Conservation (phyloP, 1,140 invertebrate genomes). For the Cyrtorhinus lividipennis region DNA sequence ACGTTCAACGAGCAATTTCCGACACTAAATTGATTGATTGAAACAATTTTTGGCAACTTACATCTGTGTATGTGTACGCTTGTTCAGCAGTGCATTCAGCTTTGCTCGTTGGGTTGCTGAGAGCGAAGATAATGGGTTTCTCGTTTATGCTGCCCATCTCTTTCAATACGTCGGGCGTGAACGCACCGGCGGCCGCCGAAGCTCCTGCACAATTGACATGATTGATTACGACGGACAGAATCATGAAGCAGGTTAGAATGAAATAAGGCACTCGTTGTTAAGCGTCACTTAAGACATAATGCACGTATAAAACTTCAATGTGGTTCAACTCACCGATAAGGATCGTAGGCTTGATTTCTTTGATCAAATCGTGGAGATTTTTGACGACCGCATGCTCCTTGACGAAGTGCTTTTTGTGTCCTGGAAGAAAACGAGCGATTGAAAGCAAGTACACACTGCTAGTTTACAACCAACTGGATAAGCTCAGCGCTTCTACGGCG, state of each 20-base stretch:
- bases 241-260: no score
- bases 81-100: conserved; percentile 92
- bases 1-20: no score
- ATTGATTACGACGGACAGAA: no score
- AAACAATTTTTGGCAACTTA: conserved; percentile 31
- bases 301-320: not conserved
- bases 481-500: no score
- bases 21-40: not conserved
- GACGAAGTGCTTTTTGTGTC: conserved; percentile 66
- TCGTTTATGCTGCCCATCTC: conserved; percentile 77
- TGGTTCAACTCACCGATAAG: conserved; percentile 67
- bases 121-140: conserved; percentile 80
- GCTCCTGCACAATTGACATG: conserved; percentile 55
- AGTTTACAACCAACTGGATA: no score
- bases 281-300: no score
- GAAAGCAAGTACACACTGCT: no score
- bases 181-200: conserved; percentile 73
- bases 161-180: conserved; percentile 68
- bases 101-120: conserved; percentile 91
- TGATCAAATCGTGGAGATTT: conserved; percentile 60
- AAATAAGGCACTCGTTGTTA: conserved; percentile 12
- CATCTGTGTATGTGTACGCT: conserved; percentile 74
- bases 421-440: conserved; percentile 24
- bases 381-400: conserved; percentile 66
- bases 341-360: conserved; percentile 66